phyloP scores from a whole-genome alignment of 2,113 vertebrate species.

The Oreochromis niloticus region DNA sequence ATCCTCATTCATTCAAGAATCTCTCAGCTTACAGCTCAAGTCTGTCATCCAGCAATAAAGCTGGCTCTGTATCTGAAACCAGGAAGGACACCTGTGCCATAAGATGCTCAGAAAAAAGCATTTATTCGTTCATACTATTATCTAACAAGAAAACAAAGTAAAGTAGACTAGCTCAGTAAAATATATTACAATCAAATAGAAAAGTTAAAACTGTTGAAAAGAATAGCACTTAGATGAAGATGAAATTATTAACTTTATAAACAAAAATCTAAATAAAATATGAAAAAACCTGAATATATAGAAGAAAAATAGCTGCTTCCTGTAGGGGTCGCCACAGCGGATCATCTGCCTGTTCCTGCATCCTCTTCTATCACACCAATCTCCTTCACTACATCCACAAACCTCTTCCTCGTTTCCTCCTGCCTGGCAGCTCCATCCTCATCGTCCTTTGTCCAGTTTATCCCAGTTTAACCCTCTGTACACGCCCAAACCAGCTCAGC shows the following conservation, averaged over 20 bases:
- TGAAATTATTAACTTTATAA: background rate
- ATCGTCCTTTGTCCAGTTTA: background rate
- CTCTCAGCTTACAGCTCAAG: background rate
- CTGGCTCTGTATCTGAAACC: background rate
- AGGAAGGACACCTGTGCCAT: background rate
- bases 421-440: background rate
- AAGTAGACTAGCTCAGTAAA: accelerated
- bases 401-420: background rate
- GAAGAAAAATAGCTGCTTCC: background rate
- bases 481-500: background rate
- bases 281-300: background rate
- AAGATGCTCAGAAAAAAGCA: background rate
- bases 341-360: background rate
- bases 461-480: background rate
- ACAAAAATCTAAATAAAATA: background rate
- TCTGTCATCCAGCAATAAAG: background rate
- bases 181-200: background rate
- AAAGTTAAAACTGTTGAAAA: background rate
- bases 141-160: background rate
- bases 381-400: background rate
- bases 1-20: background rate
- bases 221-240: background rate
- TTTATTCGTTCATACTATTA: background rate
- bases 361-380: background rate
- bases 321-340: background rate